Percentiles rank a stretch among this genome's conserved stretches.
phyloP scores from a whole-genome alignment of 1,140 invertebrate genomes.

The Drosophila arawakana region DNA sequence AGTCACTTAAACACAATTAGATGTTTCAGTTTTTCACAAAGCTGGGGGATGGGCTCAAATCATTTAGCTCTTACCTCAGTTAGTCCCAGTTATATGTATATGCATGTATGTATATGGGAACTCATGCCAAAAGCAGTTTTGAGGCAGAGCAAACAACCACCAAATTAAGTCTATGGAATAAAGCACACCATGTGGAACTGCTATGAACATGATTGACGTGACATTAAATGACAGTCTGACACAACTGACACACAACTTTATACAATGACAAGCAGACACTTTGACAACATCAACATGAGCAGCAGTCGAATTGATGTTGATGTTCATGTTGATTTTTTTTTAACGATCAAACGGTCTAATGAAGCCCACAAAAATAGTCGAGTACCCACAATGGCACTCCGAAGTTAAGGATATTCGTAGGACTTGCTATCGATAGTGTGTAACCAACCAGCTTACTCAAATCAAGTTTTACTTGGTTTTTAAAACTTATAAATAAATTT shows the following conservation, averaged over 20 bases:
- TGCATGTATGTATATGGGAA: not conserved
- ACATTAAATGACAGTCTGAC: conserved; percentile 71
- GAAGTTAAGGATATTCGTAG: not conserved
- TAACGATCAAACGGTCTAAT: conserved; percentile 42
- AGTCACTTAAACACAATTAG: conserved; percentile 18
- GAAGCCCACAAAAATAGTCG: conserved; percentile 41
- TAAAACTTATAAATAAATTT: no score
- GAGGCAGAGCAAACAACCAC: conserved; percentile 39
- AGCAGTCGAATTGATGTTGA: conserved; percentile 16
- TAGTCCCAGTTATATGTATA: not conserved
- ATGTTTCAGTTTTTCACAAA: conserved; percentile 6
- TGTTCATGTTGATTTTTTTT: conserved; percentile 4
- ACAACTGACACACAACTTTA: conserved; percentile 44
- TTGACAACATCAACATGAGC: conserved; percentile 34
- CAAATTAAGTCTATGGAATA: conserved; percentile 46
- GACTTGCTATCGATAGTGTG: not conserved
- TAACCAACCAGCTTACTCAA: not conserved
- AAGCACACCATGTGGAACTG: conserved; percentile 52
- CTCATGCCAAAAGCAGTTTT: conserved; percentile 12
- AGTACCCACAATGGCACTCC: conserved; percentile 9
- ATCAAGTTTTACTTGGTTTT: no score
- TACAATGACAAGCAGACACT: conserved; percentile 47
- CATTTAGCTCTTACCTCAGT: conserved; percentile 3
- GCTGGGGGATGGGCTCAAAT: not conserved
- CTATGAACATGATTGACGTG: conserved; percentile 73